Conservation (phyloP, 2,113 vertebrate genomes). For the Meriones unguiculatus region DNA sequence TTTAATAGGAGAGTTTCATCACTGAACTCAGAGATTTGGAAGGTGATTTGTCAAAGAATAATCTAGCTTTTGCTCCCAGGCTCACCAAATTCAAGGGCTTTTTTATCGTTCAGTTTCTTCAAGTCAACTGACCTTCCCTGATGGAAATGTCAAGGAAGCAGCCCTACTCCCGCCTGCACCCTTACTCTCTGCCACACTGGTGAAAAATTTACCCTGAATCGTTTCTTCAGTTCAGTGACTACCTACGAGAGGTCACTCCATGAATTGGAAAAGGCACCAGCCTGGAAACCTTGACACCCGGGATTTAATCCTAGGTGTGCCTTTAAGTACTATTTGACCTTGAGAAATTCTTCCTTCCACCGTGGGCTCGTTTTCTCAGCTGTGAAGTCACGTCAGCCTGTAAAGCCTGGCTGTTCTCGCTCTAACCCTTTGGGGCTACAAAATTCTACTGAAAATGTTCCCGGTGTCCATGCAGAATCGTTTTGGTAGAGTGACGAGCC, state of each 20-base stretch:
- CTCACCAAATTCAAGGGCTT: background rate
- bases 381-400: background rate
- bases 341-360: background rate
- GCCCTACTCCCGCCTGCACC: rapidly evolving
- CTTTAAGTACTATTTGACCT: constrained; percentile 44
- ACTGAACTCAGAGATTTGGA: background rate
- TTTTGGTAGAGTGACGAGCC: background rate
- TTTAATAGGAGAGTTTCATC: background rate
- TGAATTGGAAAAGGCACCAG: background rate
- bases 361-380: background rate
- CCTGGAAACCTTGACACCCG: background rate
- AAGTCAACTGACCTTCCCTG: background rate
- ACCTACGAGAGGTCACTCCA: background rate
- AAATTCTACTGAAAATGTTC: constrained; percentile 28
- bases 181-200: background rate
- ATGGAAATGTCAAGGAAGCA: background rate
- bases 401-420: background rate
- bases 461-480: background rate
- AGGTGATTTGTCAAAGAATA: background rate
- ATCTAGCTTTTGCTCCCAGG: background rate
- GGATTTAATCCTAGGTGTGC: background rate
- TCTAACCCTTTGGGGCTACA: background rate
- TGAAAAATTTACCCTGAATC: background rate
- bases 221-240: constrained; percentile 17
- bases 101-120: background rate